Base-by-base conservation (phyloP, 2,797 vertebrate species). In the Adelosebastes latens region DNA sequence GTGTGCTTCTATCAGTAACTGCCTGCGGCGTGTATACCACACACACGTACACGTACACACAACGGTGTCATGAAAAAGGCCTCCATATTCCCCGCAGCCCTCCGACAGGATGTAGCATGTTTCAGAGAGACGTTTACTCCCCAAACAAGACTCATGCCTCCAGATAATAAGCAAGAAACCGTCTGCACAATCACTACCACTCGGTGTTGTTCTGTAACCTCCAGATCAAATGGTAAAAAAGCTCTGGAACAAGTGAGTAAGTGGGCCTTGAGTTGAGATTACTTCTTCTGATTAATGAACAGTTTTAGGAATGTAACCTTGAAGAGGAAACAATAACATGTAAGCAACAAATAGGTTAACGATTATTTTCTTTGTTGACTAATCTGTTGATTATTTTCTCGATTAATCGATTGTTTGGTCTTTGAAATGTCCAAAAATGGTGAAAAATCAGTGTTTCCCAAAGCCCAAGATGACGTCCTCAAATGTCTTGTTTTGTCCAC, bases 101-200 rank as follows among this genome's bases (percentile, higher is more conserved):
- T 70, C 39, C 22, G 76, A 86, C 80, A 89, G 81, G 84, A 88
- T 82, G 70, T 29, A 70, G 79, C 81, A 91, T 81, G 87, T 86
- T 82, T 84, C 39, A 80, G 42, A 72, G 7, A 65, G 73, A 52
- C 55, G 53, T 82, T 72, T 72, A 60, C 58, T 72, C 68, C 61
- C 34, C 75, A 80, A 74, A 80, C 75, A 36, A 78, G 72, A 75
- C 74, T 72, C 36, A 78, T 29, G 52, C 65, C 62, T 72, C 80
- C 56, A 61, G 39, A 75, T 52, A 68, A 32, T 59, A 42, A 81
- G 27, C 25, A 29, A 73, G 56, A 9, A 56, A 71, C 29, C 3
- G 25, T 36, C 65, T 53, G 52, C n/a, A 53, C 52, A 53, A 22
- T 29, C 32, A 74, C 31, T 24, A 12, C 12, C 11, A 49, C 36